Conservation (phyloP, 2,113 vertebrate species). For the Halichoerus grypus region DNA sequence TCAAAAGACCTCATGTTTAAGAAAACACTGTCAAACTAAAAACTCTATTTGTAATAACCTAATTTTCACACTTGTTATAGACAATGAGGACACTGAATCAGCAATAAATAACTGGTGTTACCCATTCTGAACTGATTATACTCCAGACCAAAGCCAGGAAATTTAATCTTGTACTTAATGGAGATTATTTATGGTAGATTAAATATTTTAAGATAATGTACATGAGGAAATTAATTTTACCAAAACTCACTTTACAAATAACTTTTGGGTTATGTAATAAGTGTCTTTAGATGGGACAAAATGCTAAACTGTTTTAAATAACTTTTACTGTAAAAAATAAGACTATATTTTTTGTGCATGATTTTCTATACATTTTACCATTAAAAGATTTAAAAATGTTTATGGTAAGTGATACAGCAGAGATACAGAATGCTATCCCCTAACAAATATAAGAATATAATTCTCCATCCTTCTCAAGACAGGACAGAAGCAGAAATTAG, state of each 20-base stretch:
- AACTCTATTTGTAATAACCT: background rate
- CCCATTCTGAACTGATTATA: background rate
- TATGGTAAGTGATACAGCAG: background rate
- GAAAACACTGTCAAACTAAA: constrained; percentile 43
- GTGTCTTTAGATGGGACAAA: background rate
- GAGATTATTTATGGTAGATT: background rate
- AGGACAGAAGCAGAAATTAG: background rate
- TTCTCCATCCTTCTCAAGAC: background rate
- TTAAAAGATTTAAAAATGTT: background rate
- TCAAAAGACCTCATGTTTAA: background rate
- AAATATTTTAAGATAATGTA: constrained; percentile 7
- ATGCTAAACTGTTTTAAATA: constrained; percentile 30
- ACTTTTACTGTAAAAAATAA: constrained; percentile 19
- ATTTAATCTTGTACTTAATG: background rate
- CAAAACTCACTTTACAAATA: constrained; percentile 36
- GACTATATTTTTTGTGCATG: background rate
- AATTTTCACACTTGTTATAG: background rate
- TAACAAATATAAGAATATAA: background rate
- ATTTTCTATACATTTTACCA: background rate
- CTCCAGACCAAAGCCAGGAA: constrained; percentile 40
- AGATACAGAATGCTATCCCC: background rate
- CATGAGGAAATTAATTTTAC: background rate
- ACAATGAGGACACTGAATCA: background rate
- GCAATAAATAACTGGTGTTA: background rate
- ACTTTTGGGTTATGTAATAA: constrained; percentile 26